These are phyloP conservation scores for Rhagoletis pomonella DNA, from an alignment of 1,140 invertebrate species.

Conservation along the genomic window DNA sequence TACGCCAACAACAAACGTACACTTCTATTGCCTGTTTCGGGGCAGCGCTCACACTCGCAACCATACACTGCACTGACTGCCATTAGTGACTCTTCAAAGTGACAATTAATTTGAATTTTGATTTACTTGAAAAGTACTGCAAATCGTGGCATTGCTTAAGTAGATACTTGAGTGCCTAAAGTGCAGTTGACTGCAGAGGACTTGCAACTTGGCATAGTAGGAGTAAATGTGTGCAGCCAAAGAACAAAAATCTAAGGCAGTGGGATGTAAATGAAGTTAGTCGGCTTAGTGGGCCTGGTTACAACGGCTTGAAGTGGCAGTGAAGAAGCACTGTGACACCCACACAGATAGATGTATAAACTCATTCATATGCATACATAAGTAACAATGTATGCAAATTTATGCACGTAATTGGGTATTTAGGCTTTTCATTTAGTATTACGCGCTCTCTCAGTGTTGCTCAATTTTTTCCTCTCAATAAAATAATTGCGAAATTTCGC, in stretches of 20 bases:
- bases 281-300: background rate
- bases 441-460: background rate
- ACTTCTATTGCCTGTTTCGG: background rate
- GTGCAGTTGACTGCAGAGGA: background rate
- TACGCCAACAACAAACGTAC: background rate
- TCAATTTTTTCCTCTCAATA: background rate
- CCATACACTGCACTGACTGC: too few relatives aligned
- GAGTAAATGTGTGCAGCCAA: background rate
- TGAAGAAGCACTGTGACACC: background rate
- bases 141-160: constrained; percentile 38
- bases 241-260: background rate
- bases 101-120: constrained; percentile 53
- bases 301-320: background rate
- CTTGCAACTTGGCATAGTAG: background rate
- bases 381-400: background rate
- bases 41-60: background rate
- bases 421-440: background rate
- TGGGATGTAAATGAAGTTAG: background rate
- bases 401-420: constrained; percentile 19
- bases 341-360: background rate
- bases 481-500: background rate
- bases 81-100: background rate
- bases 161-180: background rate
- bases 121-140: constrained; percentile 39
- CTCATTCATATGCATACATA: background rate